Evolutionary conservation across 2,888 invertebrate species (phyloP).

Genomic region (Scelioninae gen. 1): DNA sequence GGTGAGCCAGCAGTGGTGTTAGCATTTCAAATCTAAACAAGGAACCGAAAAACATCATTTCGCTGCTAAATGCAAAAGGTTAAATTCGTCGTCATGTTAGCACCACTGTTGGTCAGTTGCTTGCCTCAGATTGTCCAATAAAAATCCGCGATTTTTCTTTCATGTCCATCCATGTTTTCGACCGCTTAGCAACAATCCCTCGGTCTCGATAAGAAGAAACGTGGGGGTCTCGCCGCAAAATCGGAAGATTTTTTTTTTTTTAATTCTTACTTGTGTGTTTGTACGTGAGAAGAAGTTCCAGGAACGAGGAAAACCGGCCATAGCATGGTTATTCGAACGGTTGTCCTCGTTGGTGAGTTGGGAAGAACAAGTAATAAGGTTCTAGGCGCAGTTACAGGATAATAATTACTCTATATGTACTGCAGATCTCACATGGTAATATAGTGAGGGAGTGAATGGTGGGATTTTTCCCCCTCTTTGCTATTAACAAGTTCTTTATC

Average conservation of each 20-base stretch:
- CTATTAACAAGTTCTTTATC: too few relatives aligned
- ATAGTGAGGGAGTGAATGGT: too few relatives aligned
- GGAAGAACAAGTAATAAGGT: background rate
- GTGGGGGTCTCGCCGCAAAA: conserved; percentile 67
- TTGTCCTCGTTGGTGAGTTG: too few relatives aligned
- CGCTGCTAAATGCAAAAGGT: too few relatives aligned
- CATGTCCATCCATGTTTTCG: background rate
- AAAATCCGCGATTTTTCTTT: too few relatives aligned
- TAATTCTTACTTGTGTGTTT: conserved; percentile 10
- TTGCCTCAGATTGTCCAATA: background rate
- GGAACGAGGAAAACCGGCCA: conserved; percentile 1
- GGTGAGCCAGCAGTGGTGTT: conserved; percentile 12
- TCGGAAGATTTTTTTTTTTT: conserved; percentile 51
- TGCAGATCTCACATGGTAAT: too few relatives aligned
- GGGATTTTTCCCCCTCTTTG: too few relatives aligned
- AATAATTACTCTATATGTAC: too few relatives aligned
- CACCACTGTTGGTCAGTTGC: conserved; percentile 11
- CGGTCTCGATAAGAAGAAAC: conserved; percentile 57
- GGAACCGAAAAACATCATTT: too few relatives aligned
- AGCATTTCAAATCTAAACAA: background rate
- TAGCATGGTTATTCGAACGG: too few relatives aligned
- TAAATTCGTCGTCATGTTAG: background rate
- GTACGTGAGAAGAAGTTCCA: background rate
- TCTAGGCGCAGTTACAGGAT: background rate
- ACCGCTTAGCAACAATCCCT: conserved; percentile 51